A percentile compares a stretch with the other conserved stretches of the same genome.
Conservation (phyloP, 2,888 invertebrate species). For the Lithosia quadra region DNA sequence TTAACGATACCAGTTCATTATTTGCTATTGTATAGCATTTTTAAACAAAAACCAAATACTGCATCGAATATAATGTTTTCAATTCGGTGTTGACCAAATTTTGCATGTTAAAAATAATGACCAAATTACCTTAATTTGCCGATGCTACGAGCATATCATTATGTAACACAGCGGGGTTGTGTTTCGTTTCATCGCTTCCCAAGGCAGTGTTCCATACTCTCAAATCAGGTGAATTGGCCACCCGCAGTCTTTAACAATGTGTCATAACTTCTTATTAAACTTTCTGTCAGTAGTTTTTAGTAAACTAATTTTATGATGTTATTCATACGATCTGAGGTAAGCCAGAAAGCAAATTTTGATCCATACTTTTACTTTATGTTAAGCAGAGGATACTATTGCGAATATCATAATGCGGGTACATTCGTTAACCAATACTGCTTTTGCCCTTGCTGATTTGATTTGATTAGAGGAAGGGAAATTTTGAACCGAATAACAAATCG, state of each 20-base stretch:
- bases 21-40: not conserved
- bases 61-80: not conserved
- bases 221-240: not conserved
- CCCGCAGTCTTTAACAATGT: not conserved
- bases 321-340: too few species aligned
- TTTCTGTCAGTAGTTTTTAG: too few species aligned
- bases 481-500: too few species aligned
- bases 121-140: not conserved
- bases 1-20: not conserved
- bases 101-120: not conserved
- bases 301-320: too few species aligned
- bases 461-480: too few species aligned
- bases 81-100: not conserved
- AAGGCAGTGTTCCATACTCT: not conserved
- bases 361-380: too few species aligned
- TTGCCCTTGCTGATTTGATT: too few species aligned
- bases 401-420: too few species aligned
- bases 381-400: too few species aligned
- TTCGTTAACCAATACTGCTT: too few species aligned
- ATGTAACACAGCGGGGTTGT: not conserved
- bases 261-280: too few species aligned
- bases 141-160: not conserved
- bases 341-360: too few species aligned
- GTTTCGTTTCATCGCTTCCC: not conserved
- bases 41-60: not conserved